These are phyloP conservation scores for Probosciger aterrimus DNA, from an alignment of 2,113 vertebrate species.

Conservation along the genomic window DNA sequence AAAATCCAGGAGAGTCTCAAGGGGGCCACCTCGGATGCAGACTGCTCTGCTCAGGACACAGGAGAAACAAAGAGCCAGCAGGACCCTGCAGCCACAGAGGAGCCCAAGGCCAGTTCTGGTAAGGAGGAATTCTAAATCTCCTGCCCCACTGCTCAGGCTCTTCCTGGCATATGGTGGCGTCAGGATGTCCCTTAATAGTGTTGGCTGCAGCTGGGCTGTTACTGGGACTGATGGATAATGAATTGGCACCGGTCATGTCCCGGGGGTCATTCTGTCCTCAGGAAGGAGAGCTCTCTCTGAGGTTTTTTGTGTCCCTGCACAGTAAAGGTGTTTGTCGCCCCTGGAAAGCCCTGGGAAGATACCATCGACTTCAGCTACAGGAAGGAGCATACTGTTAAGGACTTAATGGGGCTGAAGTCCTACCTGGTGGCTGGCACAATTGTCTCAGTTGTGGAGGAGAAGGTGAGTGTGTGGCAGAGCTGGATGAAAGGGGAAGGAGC, in stretches of 20 bases:
- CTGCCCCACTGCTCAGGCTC: not conserved
- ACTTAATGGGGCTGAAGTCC: slow-evolving; percentile 77
- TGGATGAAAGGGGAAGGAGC: not conserved
- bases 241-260: not conserved
- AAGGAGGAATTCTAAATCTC: not conserved
- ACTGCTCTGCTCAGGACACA: not conserved
- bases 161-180: not conserved
- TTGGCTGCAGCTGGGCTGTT: not conserved
- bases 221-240: not conserved
- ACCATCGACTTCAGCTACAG: slow-evolving; percentile 70
- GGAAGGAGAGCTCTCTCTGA: not conserved
- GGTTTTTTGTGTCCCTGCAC: not conserved
- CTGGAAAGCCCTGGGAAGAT: slow-evolving; percentile 72
- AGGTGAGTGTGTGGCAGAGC: slow-evolving; percentile 64
- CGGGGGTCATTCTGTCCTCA: not conserved
- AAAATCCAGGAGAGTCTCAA: not conserved
- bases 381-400: slow-evolving; percentile 49
- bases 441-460: slow-evolving; percentile 80
- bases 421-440: slow-evolving; percentile 76
- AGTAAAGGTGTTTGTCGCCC: slow-evolving; percentile 53
- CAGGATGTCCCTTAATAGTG: fast-evolving
- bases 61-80: not conserved
- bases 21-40: fast-evolving
- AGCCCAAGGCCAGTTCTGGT: not conserved
- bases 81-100: not conserved